phyloP scores from a whole-genome alignment of 2,797 vertebrate species.

The Pipistrellus pipistrellus region DNA sequence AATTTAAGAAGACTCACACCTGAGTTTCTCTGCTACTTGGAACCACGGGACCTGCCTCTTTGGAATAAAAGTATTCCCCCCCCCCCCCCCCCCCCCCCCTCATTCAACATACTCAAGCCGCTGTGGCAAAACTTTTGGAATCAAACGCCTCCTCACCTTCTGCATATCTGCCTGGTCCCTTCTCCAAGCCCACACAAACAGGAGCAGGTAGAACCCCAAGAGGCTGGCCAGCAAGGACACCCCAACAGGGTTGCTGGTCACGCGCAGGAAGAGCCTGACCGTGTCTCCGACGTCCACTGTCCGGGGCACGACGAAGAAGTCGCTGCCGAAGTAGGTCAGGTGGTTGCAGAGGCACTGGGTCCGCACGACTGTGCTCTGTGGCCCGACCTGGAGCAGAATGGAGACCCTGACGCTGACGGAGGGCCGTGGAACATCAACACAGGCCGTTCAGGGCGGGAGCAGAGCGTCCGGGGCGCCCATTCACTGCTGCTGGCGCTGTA shows the following conservation, averaged over 20 bases:
- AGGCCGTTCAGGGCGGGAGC: not conserved
- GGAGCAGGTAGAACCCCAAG: slow-evolving; percentile 89
- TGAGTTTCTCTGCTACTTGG: not conserved
- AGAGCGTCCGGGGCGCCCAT: rapidly evolving
- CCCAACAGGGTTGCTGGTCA: slow-evolving; percentile 91
- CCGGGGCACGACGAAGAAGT: slow-evolving; percentile 92
- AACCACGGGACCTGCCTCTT: not conserved
- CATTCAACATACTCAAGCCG: not conserved
- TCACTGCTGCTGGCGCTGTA: rapidly evolving
- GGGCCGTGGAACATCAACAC: not conserved
- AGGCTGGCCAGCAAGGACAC: slow-evolving; percentile 90
- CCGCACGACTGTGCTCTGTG: slow-evolving; percentile 61
- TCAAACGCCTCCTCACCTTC: slow-evolving; percentile 87
- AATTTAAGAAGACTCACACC: not conserved
- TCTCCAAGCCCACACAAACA: slow-evolving; percentile 90
- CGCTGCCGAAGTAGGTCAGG: slow-evolving; percentile 91
- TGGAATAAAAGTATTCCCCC: not conserved
- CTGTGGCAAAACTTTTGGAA: not conserved
- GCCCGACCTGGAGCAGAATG: slow-evolving; percentile 76
- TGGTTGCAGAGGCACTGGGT: slow-evolving; percentile 93
- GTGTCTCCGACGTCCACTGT: slow-evolving; percentile 87
- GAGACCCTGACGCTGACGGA: rapidly evolving
- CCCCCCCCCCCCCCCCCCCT: no score
- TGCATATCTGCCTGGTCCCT: slow-evolving; percentile 89
- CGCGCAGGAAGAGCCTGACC: slow-evolving; percentile 87